phyloP scores from a whole-genome alignment of 2,888 invertebrate species.

The Drosophila hawaiiensis region DNA sequence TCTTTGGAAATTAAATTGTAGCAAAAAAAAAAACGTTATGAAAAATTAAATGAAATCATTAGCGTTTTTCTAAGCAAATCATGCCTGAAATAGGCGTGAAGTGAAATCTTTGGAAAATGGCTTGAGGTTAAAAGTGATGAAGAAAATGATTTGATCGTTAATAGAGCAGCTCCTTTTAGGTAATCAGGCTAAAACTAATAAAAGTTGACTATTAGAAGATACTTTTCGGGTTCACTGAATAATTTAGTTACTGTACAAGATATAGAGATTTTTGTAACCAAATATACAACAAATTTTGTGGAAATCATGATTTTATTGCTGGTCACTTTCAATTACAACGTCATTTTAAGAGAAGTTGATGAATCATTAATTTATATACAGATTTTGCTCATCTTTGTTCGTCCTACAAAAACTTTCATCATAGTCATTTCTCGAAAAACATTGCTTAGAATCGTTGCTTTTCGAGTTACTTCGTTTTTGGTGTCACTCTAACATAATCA shows the following conservation, averaged over 20 bases:
- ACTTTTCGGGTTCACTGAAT: not conserved
- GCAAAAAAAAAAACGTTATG: constrained; percentile 30
- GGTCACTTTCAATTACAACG: not conserved
- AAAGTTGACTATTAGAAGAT: not conserved
- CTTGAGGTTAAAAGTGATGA: not conserved
- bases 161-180: not conserved
- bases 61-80: constrained; percentile 49
- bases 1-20: constrained; percentile 52
- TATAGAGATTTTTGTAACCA: not conserved
- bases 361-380: constrained; percentile 17
- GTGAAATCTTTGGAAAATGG: constrained; percentile 41
- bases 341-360: not conserved
- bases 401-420: constrained; percentile 14
- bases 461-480: constrained; percentile 4
- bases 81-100: constrained; percentile 59
- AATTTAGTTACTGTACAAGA: not conserved
- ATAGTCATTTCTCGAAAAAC: constrained; percentile 3
- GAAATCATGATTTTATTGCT: not conserved
- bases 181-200: not conserved
- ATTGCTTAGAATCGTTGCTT: constrained; percentile 5
- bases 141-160: not conserved
- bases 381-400: not conserved
- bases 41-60: constrained; percentile 45
- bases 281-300: not conserved
- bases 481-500: constrained; percentile 1